Evolutionary conservation across 2,888 invertebrate species (phyloP), one percentile per base, ranked within the genome.

Genomic region (Caenorhabditis plicata): DNA sequence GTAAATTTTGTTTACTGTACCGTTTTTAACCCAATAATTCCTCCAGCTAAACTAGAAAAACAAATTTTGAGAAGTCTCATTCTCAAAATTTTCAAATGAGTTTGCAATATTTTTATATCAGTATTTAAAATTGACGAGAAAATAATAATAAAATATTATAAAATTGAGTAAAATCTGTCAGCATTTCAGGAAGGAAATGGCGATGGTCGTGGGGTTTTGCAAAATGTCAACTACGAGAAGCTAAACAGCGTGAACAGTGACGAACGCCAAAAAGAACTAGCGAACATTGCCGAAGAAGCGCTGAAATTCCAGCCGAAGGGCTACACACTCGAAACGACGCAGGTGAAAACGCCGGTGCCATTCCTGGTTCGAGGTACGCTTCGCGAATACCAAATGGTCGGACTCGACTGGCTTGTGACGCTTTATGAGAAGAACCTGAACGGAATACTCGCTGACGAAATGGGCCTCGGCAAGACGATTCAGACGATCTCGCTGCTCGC

Each of bases 251-350:
- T 58, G 20, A 68, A 71, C 44, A 71, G 66, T 23, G 74, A 69
- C 25, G 75, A 72, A 33, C 56, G 77, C 25, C 69, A 75, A 31
- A 54, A 68, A 38, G 76, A 80, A 49, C 50, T 81, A 40, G 71
- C 71, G 23, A 66, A 73, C 50, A 73, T 75, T 36, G 73, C 78
- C 2, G 90, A 90, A 48, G 86, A 93, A 74, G 96, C 96, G 39
- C 90, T 93, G 82, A 90, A 92, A 83, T 89, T 98, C 81, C 95
- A 96, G 83, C 96, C 96, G 2, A 96, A 92, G 82, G 96, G 96
- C 81, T 93, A 92, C 81, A 98, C 96, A 20, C 85, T 96, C 71
- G 90, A 92, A 73, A 92, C 93, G 52, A 92, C 95, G 47, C 89
- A 89, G 83, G 92, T 92, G 77, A 92, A 89, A 63, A 95, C 94